Evolutionary conservation across 2,113 vertebrate genomes (phyloP), one percentile per base, ranked within the genome.

Genomic region (Lethenteron camtschaticum): DNA sequence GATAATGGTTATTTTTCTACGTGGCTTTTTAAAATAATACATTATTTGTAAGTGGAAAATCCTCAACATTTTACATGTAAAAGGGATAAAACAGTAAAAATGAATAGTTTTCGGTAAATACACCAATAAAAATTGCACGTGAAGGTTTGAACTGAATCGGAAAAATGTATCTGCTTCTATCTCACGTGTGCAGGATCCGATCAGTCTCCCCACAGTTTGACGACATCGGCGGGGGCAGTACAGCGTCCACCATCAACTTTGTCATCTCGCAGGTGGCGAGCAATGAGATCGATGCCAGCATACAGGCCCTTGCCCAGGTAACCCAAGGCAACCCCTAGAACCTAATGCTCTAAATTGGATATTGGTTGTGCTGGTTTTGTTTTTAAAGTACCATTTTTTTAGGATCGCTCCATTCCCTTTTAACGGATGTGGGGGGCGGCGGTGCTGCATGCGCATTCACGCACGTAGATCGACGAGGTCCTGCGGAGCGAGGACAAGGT

Each of bases 241-340:
- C 87, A 7, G 85, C 90, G 73, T 99, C 92, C 79, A 96, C 89
- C 69, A 95, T 99, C 81, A 96, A 96, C 79, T 95, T 91, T 56
- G 90, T 99, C 70, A 94, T 99, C 79, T 99, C 94, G 41, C 94
- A 99, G 80, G 90, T 99, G 74, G 92, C 90, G 68, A 97, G 89
- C 71, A 85, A 90, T 12, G 92, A 99, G 77, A 96, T 96, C 60
- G 89, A 85, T 77, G 87, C 90, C 18, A 96, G 90, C 76, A 88
- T 97, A 72, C 89, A 96, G 78, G 94, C 89, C 56, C 80, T 99
- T 75, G 88, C 92, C 10, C 94, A 99, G 89, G 92, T 97, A 80
- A 76, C 41, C 41, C 41, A 41, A 41, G 4, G 41, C 41, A 41
- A 41, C 41, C 41, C 41, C 41, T 41, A 41, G 41, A 41, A 6